A percentile compares a stretch with the other conserved stretches of the same genome.
Conservation (phyloP, 2,113 vertebrate genomes). For the Pseudonaja textilis region DNA sequence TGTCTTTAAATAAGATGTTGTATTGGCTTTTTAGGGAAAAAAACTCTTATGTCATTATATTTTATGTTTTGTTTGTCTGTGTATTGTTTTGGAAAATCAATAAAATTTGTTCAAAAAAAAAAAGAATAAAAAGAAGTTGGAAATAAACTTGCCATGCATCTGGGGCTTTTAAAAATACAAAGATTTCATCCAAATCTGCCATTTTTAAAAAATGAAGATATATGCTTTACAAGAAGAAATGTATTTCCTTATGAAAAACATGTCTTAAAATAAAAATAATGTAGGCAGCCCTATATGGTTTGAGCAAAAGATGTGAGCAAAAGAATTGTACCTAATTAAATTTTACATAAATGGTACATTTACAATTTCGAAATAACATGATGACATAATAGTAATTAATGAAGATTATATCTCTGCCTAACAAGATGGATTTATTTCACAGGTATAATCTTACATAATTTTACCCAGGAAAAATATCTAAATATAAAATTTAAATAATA, state of each 20-base stretch:
- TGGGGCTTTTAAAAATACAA: background rate
- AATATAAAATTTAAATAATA: background rate
- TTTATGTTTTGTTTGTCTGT: too few species aligned
- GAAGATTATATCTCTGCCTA: background rate
- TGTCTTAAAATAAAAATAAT: background rate
- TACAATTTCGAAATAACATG: background rate
- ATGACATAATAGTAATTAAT: background rate
- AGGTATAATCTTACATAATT: background rate
- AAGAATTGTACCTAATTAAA: background rate
- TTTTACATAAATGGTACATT: background rate
- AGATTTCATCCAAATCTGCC: background rate
- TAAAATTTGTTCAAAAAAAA: too few species aligned
- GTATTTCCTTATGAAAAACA: background rate
- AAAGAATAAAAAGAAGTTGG: background rate
- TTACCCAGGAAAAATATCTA: background rate
- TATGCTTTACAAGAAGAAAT: background rate
- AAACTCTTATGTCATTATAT: too few species aligned
- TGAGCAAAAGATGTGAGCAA: background rate
- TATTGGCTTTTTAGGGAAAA: too few species aligned
- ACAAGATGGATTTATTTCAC: background rate
- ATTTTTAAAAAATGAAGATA: background rate
- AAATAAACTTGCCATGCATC: background rate
- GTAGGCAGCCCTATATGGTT: background rate
- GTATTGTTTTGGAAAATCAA: too few species aligned
- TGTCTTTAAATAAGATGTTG: too few species aligned